phyloP scores from a whole-genome alignment of 2,797 vertebrate species.

The Peromyscus eremicus region DNA sequence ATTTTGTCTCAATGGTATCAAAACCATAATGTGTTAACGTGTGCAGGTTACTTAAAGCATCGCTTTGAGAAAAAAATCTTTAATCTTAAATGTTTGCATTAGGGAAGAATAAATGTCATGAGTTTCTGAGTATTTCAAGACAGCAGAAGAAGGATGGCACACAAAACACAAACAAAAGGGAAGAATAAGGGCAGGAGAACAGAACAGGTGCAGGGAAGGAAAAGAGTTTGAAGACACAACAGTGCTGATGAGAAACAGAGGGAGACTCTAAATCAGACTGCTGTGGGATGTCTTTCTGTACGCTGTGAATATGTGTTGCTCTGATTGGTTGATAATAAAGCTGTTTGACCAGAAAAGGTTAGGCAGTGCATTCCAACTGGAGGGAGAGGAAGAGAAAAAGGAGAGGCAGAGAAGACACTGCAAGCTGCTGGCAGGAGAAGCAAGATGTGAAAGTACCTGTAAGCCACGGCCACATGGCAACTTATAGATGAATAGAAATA shows the following conservation, averaged over 20 bases:
- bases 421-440: no score
- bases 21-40: not conserved
- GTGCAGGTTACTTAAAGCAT: not conserved
- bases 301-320: no score
- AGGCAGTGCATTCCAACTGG: no score
- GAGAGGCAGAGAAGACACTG: no score
- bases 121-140: not conserved
- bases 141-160: not conserved
- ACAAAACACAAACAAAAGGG: not conserved
- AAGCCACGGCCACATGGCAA: no score
- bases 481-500: no score
- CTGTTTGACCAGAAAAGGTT: no score
- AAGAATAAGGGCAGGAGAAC: not conserved
- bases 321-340: no score
- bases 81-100: not conserved
- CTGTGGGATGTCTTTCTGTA: no score
- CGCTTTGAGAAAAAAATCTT: not conserved
- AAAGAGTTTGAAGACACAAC: not conserved
- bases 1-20: conserved; percentile 36
- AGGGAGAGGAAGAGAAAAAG: no score
- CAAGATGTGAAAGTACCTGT: no score
- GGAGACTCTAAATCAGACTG: not conserved
- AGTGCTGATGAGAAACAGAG: not conserved
- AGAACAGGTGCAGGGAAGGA: not conserved
- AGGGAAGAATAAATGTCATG: not conserved